phyloP scores from a whole-genome alignment of 2,797 vertebrate genomes.

The Lerista edwardsae region DNA sequence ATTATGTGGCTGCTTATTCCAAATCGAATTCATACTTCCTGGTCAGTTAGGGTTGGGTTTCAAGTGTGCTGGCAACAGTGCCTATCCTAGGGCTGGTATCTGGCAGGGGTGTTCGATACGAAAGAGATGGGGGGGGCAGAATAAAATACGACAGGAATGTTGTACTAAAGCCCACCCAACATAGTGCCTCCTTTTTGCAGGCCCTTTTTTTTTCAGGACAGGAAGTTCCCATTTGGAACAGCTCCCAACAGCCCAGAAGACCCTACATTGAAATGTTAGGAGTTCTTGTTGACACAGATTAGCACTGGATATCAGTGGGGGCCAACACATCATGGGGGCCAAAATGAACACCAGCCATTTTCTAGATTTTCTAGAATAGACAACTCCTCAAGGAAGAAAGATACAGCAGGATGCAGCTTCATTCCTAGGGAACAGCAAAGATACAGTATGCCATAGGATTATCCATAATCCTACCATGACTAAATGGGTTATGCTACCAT shows the following conservation, averaged over 20 bases:
- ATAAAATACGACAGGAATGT: not conserved
- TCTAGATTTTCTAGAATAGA: slow-evolving; percentile 6
- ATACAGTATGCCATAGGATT: slow-evolving; percentile 48
- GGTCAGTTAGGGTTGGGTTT: not conserved
- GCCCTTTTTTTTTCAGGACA: no score
- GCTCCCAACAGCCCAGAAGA: not conserved
- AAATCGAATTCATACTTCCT: not conserved
- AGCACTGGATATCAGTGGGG: not conserved
- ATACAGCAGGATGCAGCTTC: slow-evolving; percentile 5
- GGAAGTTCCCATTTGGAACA: not conserved
- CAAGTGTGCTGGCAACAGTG: not conserved
- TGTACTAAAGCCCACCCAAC: not conserved
- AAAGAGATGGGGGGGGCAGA: not conserved
- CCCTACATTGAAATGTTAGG: slow-evolving; percentile 17
- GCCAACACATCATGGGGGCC: not conserved
- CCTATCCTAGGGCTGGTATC: not conserved
- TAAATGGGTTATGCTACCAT: slow-evolving; percentile 40
- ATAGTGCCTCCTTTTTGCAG: not conserved
- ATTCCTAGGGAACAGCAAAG: not conserved
- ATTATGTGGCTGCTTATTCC: not conserved
- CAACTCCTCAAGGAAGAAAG: slow-evolving; percentile 32
- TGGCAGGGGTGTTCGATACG: not conserved
- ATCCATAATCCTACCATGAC: slow-evolving; percentile 42
- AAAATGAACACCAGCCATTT: slow-evolving; percentile 1
- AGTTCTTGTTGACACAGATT: not conserved